Evolutionary conservation across 2,888 invertebrate species (phyloP), one percentile per base, ranked within the genome.

Genomic region (Pandemis corylana): DNA sequence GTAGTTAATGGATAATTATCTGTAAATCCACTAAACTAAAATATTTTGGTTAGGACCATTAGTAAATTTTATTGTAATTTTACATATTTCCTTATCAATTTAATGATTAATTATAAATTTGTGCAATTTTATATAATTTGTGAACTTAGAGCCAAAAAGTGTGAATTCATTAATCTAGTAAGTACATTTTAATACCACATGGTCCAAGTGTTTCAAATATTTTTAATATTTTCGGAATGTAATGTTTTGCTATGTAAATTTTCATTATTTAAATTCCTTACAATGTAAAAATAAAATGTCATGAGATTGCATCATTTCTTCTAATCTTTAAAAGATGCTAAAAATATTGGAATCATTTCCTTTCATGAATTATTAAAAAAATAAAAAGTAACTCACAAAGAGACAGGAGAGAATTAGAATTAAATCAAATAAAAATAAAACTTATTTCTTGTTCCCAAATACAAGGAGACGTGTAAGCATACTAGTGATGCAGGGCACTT

Each of bases 401-500:
- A 36, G n/a, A 66, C 20, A 51, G 41, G 61, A 61, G 61, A n/a
- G 28, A 51, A n/a, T 49, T 7, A 65, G 28, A 20, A 64, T 36
- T 13, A 53, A 53, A 67, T 41, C n/a, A 41, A 44, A 41, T 6
- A 41, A 15, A 15, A 53, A 12, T 5, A 41, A 71, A 44, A 59
- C 7, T 84, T 81, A 81, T 82, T 91, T 90, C 84, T 94, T 94
- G 78, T 95, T 95, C 77, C 95, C 94, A 87, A 98, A 98, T 78
- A 96, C 95, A 77, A 98, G 94, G 79, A 98, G 93, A 82, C 98
- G 96, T 13, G 98, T 99, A 59, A 99, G 95, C 97, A 98, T 98
- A 71, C 97, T 97, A 28, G 98, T 98, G 77, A 98, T 96, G 87
- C 98, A 98, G 20, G 99, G 98, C 83, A 99, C 98, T 92, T 99